Base-by-base conservation (phyloP, 1,140 invertebrate genomes). In the Aphelinus atriplicis region DNA sequence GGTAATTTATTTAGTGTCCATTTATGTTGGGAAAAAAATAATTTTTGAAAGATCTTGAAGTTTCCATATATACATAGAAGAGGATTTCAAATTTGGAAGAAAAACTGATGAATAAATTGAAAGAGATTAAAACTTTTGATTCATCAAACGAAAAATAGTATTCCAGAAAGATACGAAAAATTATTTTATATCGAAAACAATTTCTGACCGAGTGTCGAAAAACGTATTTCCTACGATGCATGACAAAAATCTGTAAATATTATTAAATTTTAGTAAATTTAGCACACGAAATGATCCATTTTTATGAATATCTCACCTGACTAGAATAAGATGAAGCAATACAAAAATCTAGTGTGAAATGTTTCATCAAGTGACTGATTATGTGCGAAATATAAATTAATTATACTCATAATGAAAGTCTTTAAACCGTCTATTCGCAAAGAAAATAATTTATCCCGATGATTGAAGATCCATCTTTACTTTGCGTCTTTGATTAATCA, bases 311-410 rank as follows among this genome's bases (percentile, higher is more conserved):
- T 57, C 46, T 72, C 10, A 26, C 51, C 63, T 56, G 45, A 1
- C 42, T 5, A 5, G 7, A 45, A n/a, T 5, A 58, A 76, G 46
- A 66, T 26, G 56, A 71, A 67, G 61, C 62, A 60, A 71, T 68
- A 73, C 10, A 9, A 47, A 47, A 51, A 2, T 9, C 51, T 53
- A 4, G 51, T 53, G 51, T 53, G 4, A 9, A 53, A 53, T 53
- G 51, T 53, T 53, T 53, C 26, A 26, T 26, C 26, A 26, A 26
- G 55, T 50, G 71, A 43, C 3, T 51, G 50, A 51, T 71, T 43
- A 45, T 57, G 1, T 26, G 43, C 51, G n/a, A 64, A 46, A 42
- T 65, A 43, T 65, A 72, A 65, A 72, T 72, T 72, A 65, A 53
- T 65, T 65, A 45, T 65, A 53, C 51, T 57, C 50, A 51, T 64